Conservation (phyloP, 2,113 vertebrate genomes). For the Psilopsiagon aymara region DNA sequence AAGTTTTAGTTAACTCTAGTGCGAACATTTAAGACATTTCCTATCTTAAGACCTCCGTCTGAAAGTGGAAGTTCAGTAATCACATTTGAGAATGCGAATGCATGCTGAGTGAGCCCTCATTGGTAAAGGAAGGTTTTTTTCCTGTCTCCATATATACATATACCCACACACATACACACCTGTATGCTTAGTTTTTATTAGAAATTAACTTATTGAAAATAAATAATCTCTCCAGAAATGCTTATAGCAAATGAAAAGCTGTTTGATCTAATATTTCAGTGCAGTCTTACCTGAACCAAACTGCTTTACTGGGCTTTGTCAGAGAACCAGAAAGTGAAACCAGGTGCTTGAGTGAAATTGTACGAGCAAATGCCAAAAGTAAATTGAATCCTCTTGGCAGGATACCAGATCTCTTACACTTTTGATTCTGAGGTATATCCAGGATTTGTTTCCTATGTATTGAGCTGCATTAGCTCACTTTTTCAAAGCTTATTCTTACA, state of each 20-base stretch:
- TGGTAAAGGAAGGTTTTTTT: not conserved
- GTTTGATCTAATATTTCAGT: not conserved
- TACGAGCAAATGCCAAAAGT: not conserved
- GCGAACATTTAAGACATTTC: not conserved
- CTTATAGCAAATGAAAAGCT: not conserved
- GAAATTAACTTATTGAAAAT: not conserved
- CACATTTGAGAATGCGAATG: not conserved
- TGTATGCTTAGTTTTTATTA: not conserved
- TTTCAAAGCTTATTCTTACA: not conserved
- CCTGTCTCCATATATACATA: rapidly evolving
- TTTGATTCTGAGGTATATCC: not conserved
- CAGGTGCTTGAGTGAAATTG: not conserved
- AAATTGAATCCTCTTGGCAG: not conserved
- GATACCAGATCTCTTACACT: not conserved
- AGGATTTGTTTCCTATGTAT: not conserved
- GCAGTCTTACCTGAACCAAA: not conserved
- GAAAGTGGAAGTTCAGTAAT: not conserved
- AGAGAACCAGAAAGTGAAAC: not conserved
- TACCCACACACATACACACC: too few species aligned
- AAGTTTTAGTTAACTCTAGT: not conserved
- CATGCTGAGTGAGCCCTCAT: not conserved
- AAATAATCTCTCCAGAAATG: not conserved
- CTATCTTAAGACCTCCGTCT: not conserved
- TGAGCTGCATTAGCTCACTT: not conserved
- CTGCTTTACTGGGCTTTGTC: not conserved